Base-by-base conservation (phyloP, 2,888 invertebrate genomes). In the Ophioninae sp. region DNA sequence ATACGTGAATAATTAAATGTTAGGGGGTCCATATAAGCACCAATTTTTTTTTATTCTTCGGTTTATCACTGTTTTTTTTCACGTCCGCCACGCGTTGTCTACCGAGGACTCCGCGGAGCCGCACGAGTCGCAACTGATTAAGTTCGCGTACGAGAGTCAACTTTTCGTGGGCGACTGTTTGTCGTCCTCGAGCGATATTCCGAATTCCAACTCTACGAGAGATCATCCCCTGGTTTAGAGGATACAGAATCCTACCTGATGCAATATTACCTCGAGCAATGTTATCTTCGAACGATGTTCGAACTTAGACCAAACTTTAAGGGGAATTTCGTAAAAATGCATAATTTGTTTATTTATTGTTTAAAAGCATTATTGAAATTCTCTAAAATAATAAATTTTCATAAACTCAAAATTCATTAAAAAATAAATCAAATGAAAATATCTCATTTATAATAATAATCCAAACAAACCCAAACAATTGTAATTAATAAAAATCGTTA, bases 91-190 rank as follows among this genome's bases (percentile, higher is more conserved):
- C 20, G 59, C 22, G 37, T 41, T 13, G 10, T 68, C 20, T 13
- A 51, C 37, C 67, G 73, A 68, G 51, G 58, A 44, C 56, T 75
- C n/a, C 30, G 71, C 61, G 41, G 68, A 80, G 69, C 64, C 22
- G 20, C 20, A 17, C 22, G n/a, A 23, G 58, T 59, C n/a, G 41
- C 30, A 71, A 75, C 80, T 80, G 80, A 80, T 80, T 80, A 75
- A 69, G 13, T 75, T 80, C 61, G 64, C 64, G 69, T 69, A 64
- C 41, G 59, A 59, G 63, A 44, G 64, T 75, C 63, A 56, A 41
- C 64, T 64, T 80, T 80, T 75, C 44, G 64, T 68, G 23, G 6
- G 51, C 59, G 44, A 74, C 64, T 71, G 61, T 71, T 71, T 39
- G 71, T 69, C 59, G 71, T 64, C 59, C 76, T 76, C 59, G 71